phyloP scores from a whole-genome alignment of 1,140 invertebrate species.

The Drosophila insularis region DNA sequence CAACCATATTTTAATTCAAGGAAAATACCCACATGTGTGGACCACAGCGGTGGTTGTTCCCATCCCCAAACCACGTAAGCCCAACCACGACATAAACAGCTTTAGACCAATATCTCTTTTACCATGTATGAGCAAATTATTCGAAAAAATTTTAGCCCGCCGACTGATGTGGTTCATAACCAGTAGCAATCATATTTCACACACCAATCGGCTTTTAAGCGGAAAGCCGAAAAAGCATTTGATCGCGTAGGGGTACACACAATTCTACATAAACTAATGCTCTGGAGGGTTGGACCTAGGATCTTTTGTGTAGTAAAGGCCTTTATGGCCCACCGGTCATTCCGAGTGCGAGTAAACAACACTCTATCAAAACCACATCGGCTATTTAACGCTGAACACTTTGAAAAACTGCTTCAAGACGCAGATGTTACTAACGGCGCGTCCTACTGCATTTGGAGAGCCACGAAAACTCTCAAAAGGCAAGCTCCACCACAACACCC shows the following conservation, averaged over 20 bases:
- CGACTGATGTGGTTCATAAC: neutral
- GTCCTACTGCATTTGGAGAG: no score
- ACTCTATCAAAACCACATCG: neutral
- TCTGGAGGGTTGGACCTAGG: neutral
- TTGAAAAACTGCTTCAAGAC: no score
- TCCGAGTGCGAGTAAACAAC: neutral
- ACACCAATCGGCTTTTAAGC: neutral
- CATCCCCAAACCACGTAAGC: constrained; percentile 17
- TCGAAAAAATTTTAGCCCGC: neutral
- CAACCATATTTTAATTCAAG: constrained; percentile 6
- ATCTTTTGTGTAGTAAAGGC: neutral
- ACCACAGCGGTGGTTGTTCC: constrained; percentile 9
- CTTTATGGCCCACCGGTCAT: neutral
- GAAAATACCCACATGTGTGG: constrained; percentile 13
- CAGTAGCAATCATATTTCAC: neutral
- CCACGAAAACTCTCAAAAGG: no score
- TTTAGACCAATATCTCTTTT: neutral
- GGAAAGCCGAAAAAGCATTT: neutral
- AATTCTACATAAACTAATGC: neutral
- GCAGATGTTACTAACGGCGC: no score
- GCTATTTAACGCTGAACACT: no score
- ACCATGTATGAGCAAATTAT: neutral
- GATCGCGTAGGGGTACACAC: neutral
- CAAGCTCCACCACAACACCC: no score
- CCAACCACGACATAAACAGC: neutral